Percentiles rank a stretch among this genome's conserved stretches.
Evolutionary conservation across 2,113 vertebrate species (phyloP).

Genomic region (Phasianus colchicus): DNA sequence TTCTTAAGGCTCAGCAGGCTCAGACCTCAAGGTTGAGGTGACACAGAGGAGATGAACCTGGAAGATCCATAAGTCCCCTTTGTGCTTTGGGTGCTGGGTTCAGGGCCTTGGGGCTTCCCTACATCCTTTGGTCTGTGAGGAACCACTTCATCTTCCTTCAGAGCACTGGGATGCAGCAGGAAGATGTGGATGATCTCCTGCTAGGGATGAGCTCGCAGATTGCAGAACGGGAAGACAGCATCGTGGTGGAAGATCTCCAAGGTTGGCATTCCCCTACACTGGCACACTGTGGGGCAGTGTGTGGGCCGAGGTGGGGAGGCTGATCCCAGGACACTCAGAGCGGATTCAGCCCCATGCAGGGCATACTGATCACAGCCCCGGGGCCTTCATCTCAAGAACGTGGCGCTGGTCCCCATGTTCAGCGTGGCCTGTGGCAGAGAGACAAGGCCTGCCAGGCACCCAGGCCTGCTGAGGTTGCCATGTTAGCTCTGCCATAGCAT

Average conservation of each 20-base stretch:
- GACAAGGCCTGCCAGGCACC: background rate
- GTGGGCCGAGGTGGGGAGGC: conserved; percentile 61
- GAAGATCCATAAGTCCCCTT: accelerated
- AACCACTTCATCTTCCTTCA: conserved; percentile 44
- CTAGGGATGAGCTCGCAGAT: conserved; percentile 97
- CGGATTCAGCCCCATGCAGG: background rate
- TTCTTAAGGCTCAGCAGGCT: background rate
- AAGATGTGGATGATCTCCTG: conserved; percentile 84
- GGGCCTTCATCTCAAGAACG: no score
- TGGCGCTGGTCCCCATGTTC: background rate
- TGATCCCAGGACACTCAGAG: accelerated
- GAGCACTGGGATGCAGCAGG: conserved; percentile 74
- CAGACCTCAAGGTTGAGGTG: background rate
- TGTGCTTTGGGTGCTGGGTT: accelerated
- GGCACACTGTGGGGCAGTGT: accelerated
- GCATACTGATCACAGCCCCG: background rate
- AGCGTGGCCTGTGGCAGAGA: background rate
- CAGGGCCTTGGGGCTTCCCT: background rate
- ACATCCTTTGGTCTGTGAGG: accelerated
- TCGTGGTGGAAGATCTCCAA: conserved; percentile 92
- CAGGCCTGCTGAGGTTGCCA: accelerated
- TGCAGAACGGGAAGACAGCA: conserved; percentile 88
- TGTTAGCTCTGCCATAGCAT: background rate
- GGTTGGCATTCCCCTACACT: conserved; percentile 71
- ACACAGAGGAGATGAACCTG: background rate